These are phyloP conservation scores for Tragelaphus eurycerus DNA, from an alignment of 2,797 vertebrate genomes.

Conservation along the genomic window DNA sequence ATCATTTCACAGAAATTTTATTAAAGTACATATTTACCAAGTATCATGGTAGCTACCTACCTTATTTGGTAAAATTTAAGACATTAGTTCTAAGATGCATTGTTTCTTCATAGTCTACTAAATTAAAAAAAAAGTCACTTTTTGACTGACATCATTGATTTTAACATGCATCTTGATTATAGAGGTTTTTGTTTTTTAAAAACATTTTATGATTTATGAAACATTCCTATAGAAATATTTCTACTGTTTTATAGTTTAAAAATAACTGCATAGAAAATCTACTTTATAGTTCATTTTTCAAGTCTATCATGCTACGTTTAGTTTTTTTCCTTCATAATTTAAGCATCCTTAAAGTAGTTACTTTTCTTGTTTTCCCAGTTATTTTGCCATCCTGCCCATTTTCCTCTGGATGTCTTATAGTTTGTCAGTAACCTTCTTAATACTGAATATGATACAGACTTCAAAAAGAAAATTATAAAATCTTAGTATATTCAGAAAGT, in stretches of 20 bases:
- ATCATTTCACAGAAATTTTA: conserved; percentile 26
- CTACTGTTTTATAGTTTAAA: neutral
- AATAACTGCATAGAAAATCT: neutral
- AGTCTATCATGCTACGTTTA: neutral
- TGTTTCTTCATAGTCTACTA: conserved; percentile 2
- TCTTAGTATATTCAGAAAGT: neutral
- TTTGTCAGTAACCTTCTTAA: conserved; percentile 14
- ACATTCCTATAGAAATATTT: neutral
- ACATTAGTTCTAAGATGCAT: neutral
- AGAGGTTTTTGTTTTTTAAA: neutral
- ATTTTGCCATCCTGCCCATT: neutral
- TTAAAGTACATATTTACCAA: neutral
- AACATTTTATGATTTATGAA: neutral
- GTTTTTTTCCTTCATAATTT: neutral
- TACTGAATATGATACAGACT: neutral
- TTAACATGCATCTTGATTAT: neutral
- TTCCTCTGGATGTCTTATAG: neutral
- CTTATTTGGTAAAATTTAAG: neutral
- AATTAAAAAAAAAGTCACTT: neutral
- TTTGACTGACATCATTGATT: conserved; percentile 1
- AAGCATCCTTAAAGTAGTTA: neutral
- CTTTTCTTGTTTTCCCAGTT: conserved; percentile 24
- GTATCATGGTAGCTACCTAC: neutral
- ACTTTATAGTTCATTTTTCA: neutral
- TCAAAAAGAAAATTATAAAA: conserved; percentile 5